A percentile compares a stretch with the other conserved stretches of the same genome.
These are phyloP conservation scores for Drosophila macrothrix DNA, from an alignment of 2,888 invertebrate genomes.

Conservation along the genomic window DNA sequence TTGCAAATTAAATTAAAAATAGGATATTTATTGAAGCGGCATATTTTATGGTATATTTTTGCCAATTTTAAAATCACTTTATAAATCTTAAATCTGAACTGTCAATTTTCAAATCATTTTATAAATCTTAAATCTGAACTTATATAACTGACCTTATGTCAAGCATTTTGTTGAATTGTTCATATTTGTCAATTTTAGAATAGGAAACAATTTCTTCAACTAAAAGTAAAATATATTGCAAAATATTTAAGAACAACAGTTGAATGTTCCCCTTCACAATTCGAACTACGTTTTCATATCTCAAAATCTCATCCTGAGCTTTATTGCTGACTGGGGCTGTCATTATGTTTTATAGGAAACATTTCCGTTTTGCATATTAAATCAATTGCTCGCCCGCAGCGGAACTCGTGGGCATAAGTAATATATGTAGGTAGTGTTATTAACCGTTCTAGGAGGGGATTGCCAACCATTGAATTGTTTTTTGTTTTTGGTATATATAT, in stretches of 20 bases:
- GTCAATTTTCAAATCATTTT: background rate
- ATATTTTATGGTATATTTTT: background rate
- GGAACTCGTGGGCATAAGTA: constrained; percentile 6
- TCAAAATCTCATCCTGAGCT: background rate
- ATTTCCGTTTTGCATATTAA: constrained; percentile 69
- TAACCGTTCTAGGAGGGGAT: constrained; percentile 42
- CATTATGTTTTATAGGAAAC: constrained; percentile 32
- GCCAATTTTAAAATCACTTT: background rate
- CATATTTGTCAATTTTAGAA: background rate
- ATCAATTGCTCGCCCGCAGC: constrained; percentile 28
- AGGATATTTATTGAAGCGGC: background rate
- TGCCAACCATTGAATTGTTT: constrained; percentile 10
- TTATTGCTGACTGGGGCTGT: background rate
- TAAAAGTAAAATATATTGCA: background rate
- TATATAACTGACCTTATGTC: background rate
- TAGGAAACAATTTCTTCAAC: background rate
- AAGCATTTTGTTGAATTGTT: background rate
- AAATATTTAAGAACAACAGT: background rate
- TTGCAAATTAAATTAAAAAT: background rate
- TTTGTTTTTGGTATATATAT: background rate
- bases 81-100: background rate
- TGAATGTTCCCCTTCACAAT: background rate
- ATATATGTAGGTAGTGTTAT: constrained; percentile 10
- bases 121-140: background rate
- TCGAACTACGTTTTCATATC: background rate